phyloP scores from a whole-genome alignment of 2,113 vertebrate species.

The Semnornis frantzii region DNA sequence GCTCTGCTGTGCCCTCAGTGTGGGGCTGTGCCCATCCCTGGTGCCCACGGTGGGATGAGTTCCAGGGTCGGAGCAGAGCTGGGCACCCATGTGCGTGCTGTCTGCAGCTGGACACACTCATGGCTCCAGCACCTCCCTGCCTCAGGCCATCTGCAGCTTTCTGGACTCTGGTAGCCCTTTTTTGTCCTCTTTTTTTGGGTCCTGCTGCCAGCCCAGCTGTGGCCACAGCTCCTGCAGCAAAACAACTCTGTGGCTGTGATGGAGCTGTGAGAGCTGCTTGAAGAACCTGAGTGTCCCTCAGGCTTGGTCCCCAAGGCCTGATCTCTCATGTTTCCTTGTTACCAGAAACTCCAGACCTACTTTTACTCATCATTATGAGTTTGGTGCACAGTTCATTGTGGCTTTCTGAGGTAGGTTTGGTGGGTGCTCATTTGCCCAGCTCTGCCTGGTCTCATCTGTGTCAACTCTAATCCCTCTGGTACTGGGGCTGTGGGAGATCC shows the following conservation, averaged over 20 bases:
- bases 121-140: background rate
- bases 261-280: background rate
- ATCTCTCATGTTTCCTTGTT: background rate
- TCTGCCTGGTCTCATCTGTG: background rate
- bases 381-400: background rate
- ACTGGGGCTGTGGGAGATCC: rapidly evolving
- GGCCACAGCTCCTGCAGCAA: background rate
- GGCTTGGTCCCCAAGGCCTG: background rate
- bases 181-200: background rate
- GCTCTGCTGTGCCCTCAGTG: background rate
- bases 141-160: background rate
- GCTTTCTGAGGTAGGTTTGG: background rate
- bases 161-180: background rate
- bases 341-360: background rate
- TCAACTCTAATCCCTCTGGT: background rate
- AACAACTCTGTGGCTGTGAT: rapidly evolving
- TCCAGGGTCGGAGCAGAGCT: rapidly evolving
- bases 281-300: background rate
- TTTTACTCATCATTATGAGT: background rate
- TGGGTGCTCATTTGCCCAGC: background rate
- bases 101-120: background rate
- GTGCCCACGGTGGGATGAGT: rapidly evolving
- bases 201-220: background rate
- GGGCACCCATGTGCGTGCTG: background rate
- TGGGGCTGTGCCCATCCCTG: rapidly evolving